Base-by-base conservation (phyloP, 2,888 invertebrate genomes). In the Muschampia plurimacula region DNA sequence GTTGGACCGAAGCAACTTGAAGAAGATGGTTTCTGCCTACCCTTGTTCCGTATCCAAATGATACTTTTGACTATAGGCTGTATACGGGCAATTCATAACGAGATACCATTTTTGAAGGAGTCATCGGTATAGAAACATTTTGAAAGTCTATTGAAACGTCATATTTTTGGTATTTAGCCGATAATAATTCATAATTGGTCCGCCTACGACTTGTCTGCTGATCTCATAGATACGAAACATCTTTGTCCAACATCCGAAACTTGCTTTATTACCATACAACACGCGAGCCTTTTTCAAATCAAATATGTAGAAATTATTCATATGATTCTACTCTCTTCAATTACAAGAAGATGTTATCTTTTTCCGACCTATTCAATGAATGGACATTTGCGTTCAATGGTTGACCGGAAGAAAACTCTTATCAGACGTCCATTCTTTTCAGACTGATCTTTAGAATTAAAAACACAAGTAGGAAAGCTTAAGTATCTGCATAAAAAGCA, bases 361-460 rank as follows among this genome's bases (percentile, higher is more conserved):
- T 36, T 49, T 65, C 39, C 55, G 62, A 67, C 69, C 32, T 32
- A 32, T 63, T 63, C 72, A 67, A 44, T 72, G 62, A 72, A 72
- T 62, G 72, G 72, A 72, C 72, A 72, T 67, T 59, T 59, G 22
- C 60, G 52, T 52, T 69, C 52, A 49, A 59, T 62, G 67, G 62
- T 72, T 72, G 72, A 72, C 72, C 72, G 72, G 72, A 72, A 72
- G 72, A 72, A 67, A 67, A 67, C 39, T 67, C 72, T 72, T 52
- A 22, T 67, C 62, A 67, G 39, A 52, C 52, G 62, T 62, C 62
- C 60, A 62, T 67, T 28, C 52, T 67, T 55, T 72, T 28, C 39
- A 52, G 10, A 15, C 28, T 63, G 49, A n/a, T 66, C 9, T 63
- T 32, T 15, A 49, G 52, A 62, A 67, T 57, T 44, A 69, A 52